Evolutionary conservation across 2,888 invertebrate genomes (phyloP), one percentile per base, ranked within the genome.

Genomic region (Seladonia tumulorum): DNA sequence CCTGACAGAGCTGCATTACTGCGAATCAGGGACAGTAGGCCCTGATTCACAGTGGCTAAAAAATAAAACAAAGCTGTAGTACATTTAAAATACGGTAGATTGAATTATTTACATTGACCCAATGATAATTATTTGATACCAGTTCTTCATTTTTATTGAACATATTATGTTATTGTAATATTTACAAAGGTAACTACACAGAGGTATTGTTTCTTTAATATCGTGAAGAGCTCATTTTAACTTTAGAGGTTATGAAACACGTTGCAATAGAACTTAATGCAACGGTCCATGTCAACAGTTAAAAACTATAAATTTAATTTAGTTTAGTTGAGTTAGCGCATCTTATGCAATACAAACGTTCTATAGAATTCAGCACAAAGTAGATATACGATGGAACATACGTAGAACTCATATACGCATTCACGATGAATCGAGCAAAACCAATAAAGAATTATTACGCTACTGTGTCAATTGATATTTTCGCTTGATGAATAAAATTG

Each of bases 21-120:
- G 8, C 92, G 89, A 25, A 89, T 79, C 71, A 93, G 84, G 60
- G 91, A 90, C 18, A 88, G 79, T 0, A 94, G 49, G 63, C 94
- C 92, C 86, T 93, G 93, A 72, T 92, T 93, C 12, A 92, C 57
- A 70, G 87, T 91, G 53, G 90, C 94, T 94, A 81, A 22, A 87
- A 85, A 79, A 29, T n/a, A 77, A 72, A 76, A 57, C 0, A 25
- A 57, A 29, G 39, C 1, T 49, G 57, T 53, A 47, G n/a, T 57
- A 68, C 14, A n/a, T 63, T 29, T 29, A 29, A 68, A 39, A 39
- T 68, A 35, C 35, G 0, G 29, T 63, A 63, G 7, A 29, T 29
- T n/a, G n/a, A 39, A 39, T 10, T 39, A 10, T 22, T 68, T 39
- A 8, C 22, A 22, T 53, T 53, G 49, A 7, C 22, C 2, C 39